Conservation (phyloP, 1,140 invertebrate genomes). For the Papilio dardanus region DNA sequence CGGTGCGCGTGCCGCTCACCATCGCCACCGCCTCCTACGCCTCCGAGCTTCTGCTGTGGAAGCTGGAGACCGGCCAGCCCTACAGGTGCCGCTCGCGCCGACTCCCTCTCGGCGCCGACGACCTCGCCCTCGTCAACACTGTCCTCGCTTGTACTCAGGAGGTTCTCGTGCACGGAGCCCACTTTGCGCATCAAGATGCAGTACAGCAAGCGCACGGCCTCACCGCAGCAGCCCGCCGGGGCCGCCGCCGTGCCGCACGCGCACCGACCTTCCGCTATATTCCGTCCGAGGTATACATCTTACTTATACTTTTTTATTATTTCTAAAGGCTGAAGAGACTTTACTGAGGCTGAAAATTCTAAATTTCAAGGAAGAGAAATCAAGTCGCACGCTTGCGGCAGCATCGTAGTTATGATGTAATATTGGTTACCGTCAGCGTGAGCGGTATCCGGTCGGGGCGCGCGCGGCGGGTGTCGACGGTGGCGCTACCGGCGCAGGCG, state of each 20-base stretch:
- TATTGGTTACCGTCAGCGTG: constrained; percentile 33
- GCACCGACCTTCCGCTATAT: constrained; percentile 43
- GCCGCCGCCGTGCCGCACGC: constrained; percentile 11
- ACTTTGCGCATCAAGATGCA: constrained; percentile 74
- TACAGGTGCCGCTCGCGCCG: too few relatives aligned
- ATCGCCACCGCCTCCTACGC: constrained; percentile 88
- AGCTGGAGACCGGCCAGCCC: constrained; percentile 87
- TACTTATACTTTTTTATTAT: neutral
- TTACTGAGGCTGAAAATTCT: too few relatives aligned
- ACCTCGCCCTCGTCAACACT: neutral
- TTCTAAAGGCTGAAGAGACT: neutral
- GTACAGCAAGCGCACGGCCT: constrained; percentile 62
- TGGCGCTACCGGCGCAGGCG: constrained; percentile 54
- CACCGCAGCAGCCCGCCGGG: constrained; percentile 37
- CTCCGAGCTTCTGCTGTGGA: constrained; percentile 91
- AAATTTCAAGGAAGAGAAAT: too few relatives aligned
- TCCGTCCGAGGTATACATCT: constrained; percentile 60
- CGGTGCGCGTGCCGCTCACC: constrained; percentile 84
- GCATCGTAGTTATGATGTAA: too few relatives aligned
- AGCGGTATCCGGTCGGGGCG: constrained; percentile 58
- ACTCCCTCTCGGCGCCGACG: neutral
- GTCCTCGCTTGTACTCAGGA: constrained; percentile 49
- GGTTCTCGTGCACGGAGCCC: constrained; percentile 80
- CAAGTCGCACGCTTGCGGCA: too few relatives aligned
- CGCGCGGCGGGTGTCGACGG: constrained; percentile 61